phyloP scores from a whole-genome alignment of 2,797 vertebrate species.

The Pagetopsis macropterus region DNA sequence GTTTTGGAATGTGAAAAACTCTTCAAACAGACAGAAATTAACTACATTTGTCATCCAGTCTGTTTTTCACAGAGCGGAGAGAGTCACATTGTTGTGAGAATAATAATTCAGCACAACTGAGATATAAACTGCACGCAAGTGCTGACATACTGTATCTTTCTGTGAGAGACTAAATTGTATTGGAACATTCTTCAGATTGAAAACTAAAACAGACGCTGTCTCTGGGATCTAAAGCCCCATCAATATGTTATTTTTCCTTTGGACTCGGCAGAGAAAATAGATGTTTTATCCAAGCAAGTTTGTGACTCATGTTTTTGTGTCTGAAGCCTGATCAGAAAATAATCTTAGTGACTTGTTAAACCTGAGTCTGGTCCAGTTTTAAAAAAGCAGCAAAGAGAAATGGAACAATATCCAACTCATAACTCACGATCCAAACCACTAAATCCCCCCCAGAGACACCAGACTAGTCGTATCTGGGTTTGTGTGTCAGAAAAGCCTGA shows the following conservation, averaged over 20 bases:
- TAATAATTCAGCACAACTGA: slow-evolving; percentile 56
- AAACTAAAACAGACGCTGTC: slow-evolving; percentile 73
- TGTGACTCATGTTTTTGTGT: slow-evolving; percentile 64
- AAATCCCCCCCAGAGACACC: slow-evolving; percentile 63
- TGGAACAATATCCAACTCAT: slow-evolving; percentile 57
- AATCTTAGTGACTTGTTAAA: slow-evolving; percentile 64
- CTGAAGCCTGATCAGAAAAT: slow-evolving; percentile 63
- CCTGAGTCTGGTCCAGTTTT: slow-evolving; percentile 65
- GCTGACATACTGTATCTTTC: slow-evolving; percentile 56
- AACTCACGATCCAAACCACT: slow-evolving; percentile 66
- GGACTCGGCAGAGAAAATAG: slow-evolving; percentile 38
- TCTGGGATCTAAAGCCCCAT: slow-evolving; percentile 59
- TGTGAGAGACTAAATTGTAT: slow-evolving; percentile 59
- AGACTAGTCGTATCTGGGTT: slow-evolving; percentile 52
- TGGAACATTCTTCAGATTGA: slow-evolving; percentile 60
- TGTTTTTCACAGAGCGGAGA: slow-evolving; percentile 55
- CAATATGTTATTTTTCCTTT: slow-evolving; percentile 47
- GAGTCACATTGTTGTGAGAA: slow-evolving; percentile 51
- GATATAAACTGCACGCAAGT: slow-evolving; percentile 54
- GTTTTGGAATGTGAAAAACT: slow-evolving; percentile 26
- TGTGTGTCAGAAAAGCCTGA: slow-evolving; percentile 28
- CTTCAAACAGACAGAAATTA: slow-evolving; percentile 54
- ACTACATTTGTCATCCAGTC: slow-evolving; percentile 53
- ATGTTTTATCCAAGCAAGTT: slow-evolving; percentile 56
- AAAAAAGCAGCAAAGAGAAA: slow-evolving; percentile 47